Evolutionary conservation across 2,113 vertebrate genomes (phyloP).

Genomic region (Pluvialis apricaria): DNA sequence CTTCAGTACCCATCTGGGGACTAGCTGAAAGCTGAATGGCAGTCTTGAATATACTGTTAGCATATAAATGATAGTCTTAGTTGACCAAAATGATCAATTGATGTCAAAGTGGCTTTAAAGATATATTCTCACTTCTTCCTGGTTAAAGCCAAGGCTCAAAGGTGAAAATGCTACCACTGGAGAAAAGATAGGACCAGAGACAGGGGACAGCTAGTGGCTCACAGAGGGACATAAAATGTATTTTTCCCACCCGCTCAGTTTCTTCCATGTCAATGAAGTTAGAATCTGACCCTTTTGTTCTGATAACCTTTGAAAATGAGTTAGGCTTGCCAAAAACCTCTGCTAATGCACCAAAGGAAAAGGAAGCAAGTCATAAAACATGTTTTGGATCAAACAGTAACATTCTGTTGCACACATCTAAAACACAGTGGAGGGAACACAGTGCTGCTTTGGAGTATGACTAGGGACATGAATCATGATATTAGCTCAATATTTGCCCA

Average conservation of each 20-base stretch:
- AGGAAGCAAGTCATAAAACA: background rate
- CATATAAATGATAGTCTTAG: background rate
- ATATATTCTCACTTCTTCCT: background rate
- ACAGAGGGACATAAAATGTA: background rate
- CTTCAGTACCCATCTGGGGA: background rate
- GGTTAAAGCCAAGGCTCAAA: background rate
- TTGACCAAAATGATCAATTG: background rate
- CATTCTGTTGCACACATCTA: constrained; percentile 23
- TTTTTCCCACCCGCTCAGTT: background rate
- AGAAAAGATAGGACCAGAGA: background rate
- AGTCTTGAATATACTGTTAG: background rate
- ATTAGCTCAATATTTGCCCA: constrained; percentile 52
- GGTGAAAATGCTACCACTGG: background rate
- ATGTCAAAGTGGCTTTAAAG: background rate
- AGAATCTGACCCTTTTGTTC: background rate
- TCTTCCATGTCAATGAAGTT: background rate
- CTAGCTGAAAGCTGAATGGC: background rate
- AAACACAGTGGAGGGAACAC: constrained; percentile 26
- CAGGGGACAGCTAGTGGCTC: background rate
- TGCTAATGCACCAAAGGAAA: background rate
- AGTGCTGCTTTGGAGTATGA: background rate
- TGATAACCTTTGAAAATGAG: background rate
- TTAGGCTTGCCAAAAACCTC: background rate
- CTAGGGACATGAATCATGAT: background rate
- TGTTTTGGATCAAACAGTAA: constrained; percentile 45